Evolutionary conservation across 2,888 invertebrate genomes (phyloP), one percentile per base, ranked within the genome.

Genomic region (Watsonalla binaria): DNA sequence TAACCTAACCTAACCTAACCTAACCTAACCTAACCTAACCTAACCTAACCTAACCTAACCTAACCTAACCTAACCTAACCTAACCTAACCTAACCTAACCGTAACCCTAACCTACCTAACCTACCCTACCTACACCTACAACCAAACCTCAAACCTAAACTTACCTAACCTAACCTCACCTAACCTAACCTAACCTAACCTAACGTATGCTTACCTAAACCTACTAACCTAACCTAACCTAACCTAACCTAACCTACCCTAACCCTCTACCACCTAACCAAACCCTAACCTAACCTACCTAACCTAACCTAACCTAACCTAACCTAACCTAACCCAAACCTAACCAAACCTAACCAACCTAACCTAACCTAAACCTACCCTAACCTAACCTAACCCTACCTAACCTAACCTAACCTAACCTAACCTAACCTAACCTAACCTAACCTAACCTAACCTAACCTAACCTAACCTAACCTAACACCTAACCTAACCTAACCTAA

Each of bases 51-150:
- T 55, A 60, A 60, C 65, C 62, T 58, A 58, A 58, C 58, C 57
- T 59, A 57, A 58, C 57, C 60, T 59, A 55, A 60, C 60, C 58
- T 59, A 62, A 60, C 61, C 62, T 59, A 61, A 60, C 65, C 62
- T 63, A 62, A 63, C 64, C 62, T 60, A 61, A 60, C 62, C 64
- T 61, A 65, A 61, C 65, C 62, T 65, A 65, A 60, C 65, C 61
- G 45, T 60, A 61, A 62, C 64, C 62, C 60, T 63, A 63, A 60
- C 62, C 62, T 59, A 60, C 58, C 57, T 60, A 59, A 60, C 61
- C 65, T 63, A 65, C 61, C 63, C 63, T 63, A 63, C 35, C 35
- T 35, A 35, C 5, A 35, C 35, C 35, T 35, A 35, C 5, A 35
- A 5, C 35, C 35, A 35, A 35, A 35, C 6, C 63, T 63, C 65